Evolutionary conservation across 2,113 vertebrate species (phyloP).

Genomic region (Egretta garzetta): DNA sequence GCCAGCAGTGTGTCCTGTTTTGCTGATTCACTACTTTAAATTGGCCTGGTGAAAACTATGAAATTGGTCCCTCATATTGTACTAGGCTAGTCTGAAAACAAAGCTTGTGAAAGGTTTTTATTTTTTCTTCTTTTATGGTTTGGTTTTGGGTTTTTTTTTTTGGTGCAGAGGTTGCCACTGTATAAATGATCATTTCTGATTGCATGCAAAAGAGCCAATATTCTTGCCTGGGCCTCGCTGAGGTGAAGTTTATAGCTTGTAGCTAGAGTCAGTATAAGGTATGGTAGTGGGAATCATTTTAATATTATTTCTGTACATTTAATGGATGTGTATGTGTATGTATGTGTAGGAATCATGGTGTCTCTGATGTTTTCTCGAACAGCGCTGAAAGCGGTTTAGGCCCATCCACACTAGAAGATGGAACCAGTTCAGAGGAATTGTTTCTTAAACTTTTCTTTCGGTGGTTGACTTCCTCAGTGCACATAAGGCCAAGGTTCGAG

Average conservation of each 20-base stretch:
- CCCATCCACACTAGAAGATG: neutral
- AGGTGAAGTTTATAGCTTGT: slow-evolving; percentile 68
- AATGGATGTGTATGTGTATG: slow-evolving; percentile 9
- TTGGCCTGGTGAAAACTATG: slow-evolving; percentile 44
- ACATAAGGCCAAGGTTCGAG: neutral
- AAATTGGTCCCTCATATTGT: slow-evolving; percentile 26
- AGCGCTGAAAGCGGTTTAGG: neutral
- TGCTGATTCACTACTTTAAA: slow-evolving; percentile 44
- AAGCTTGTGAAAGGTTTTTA: slow-evolving; percentile 66
- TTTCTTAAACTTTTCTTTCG: neutral
- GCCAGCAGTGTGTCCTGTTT: neutral
- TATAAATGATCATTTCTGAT: slow-evolving; percentile 62
- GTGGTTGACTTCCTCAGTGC: neutral
- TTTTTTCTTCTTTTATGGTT: neutral
- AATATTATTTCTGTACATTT: slow-evolving; percentile 52
- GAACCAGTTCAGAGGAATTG: neutral
- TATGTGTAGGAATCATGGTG: slow-evolving; percentile 34
- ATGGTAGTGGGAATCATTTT: slow-evolving; percentile 64
- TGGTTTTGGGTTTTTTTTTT: neutral
- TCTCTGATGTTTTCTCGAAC: neutral
- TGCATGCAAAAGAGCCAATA: slow-evolving; percentile 71
- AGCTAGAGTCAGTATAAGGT: slow-evolving; percentile 65
- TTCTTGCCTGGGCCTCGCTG: slow-evolving; percentile 67
- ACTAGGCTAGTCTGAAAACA: slow-evolving; percentile 39
- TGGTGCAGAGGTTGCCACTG: slow-evolving; percentile 53